Evolutionary conservation across 2,113 vertebrate species (phyloP).

Genomic region (Cottus gobio): DNA sequence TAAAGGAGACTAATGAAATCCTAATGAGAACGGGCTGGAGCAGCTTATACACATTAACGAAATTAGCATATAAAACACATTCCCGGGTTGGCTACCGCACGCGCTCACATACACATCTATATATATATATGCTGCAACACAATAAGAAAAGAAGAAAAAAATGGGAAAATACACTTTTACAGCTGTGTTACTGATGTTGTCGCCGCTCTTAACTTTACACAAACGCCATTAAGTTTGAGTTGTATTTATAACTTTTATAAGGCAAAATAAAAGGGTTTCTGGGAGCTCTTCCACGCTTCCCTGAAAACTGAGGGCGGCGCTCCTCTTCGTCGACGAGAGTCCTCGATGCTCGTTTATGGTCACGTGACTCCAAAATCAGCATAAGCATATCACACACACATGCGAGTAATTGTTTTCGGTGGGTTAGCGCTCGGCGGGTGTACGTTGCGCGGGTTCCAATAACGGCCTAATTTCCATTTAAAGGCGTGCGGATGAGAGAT

Average conservation of each 20-base stretch:
- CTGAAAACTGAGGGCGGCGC: slow-evolving; percentile 29
- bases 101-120: slow-evolving; percentile 16
- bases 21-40: slow-evolving; percentile 76
- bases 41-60: slow-evolving; percentile 77
- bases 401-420: slow-evolving; percentile 49
- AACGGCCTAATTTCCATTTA: slow-evolving; percentile 53
- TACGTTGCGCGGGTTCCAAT: slow-evolving; percentile 2
- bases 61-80: slow-evolving; percentile 81
- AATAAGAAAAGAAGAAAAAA: no score
- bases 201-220: slow-evolving; percentile 6
- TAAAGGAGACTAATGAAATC: slow-evolving; percentile 78
- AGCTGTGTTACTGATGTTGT: slow-evolving; percentile 21
- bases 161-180: slow-evolving; percentile 27
- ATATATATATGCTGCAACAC: background rate
- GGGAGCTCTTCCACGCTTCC: slow-evolving; percentile 27
- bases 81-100: slow-evolving; percentile 44
- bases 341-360: slow-evolving; percentile 5
- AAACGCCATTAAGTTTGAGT: background rate
- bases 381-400: slow-evolving; percentile 54
- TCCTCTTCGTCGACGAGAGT: slow-evolving; percentile 25
- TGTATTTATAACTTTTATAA: slow-evolving; percentile 10
- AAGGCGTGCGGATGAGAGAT: slow-evolving; percentile 48
- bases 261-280: slow-evolving; percentile 29
- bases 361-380: slow-evolving; percentile 47
- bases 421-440: slow-evolving; percentile 9